Percentiles rank a stretch among this genome's conserved stretches.
phyloP scores from a whole-genome alignment of 2,888 invertebrate genomes.

The Xestia c-nigrum region DNA sequence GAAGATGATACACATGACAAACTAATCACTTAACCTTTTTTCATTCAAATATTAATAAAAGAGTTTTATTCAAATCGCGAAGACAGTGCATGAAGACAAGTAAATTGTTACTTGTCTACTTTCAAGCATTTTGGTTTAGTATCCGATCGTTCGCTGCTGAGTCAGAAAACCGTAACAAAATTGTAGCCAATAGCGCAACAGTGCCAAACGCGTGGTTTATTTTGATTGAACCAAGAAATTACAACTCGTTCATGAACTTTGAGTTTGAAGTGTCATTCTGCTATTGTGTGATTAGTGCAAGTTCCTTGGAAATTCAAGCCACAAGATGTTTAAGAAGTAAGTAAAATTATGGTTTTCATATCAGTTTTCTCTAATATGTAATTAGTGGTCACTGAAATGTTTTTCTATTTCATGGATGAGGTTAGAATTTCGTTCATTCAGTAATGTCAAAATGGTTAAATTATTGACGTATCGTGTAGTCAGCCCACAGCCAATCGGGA shows the following conservation, averaged over 20 bases:
- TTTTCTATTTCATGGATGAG: constrained; percentile 56
- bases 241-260: constrained; percentile 45
- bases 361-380: not conserved
- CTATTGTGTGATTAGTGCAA: constrained; percentile 44
- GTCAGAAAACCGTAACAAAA: constrained; percentile 17
- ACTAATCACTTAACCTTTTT: not conserved
- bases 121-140: not conserved
- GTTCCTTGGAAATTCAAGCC: constrained; percentile 26
- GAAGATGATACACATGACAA: not conserved
- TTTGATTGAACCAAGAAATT: constrained; percentile 51
- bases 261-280: constrained; percentile 46
- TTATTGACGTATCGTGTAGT: constrained; percentile 67
- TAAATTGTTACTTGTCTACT: not conserved
- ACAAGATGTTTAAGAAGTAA: constrained; percentile 89
- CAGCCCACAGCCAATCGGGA: constrained; percentile 62
- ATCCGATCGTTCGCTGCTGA: constrained; percentile 27
- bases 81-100: not conserved
- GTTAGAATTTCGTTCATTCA: constrained; percentile 71
- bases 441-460: constrained; percentile 66
- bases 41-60: not conserved
- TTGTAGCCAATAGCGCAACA: constrained; percentile 46
- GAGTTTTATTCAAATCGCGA: not conserved
- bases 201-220: constrained; percentile 9
- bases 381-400: not conserved
- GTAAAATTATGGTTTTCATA: constrained; percentile 64